Evolutionary conservation across 2,797 vertebrate genomes (phyloP), one percentile per base, ranked within the genome.

Genomic region (Catostomus latipinnis): DNA sequence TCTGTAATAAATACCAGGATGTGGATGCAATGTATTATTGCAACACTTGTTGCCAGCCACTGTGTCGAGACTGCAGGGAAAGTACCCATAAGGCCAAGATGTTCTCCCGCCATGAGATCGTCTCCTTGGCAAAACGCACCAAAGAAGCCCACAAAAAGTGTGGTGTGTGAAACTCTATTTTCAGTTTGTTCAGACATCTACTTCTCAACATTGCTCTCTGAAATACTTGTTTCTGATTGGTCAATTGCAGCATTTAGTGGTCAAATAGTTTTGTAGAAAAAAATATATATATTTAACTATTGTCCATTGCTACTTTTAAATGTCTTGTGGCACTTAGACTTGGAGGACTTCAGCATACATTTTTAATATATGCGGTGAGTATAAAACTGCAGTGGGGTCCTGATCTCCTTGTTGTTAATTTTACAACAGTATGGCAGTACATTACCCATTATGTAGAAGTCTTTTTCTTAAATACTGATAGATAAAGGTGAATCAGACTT

Each of bases 21-120:
- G 61, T 93, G 5, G 96, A 95, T 74, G 86, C 93, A 90, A 96
- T 96, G 91, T 97, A 93, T 87, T 98, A 95, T 93, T 98, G 97
- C 88, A 98, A 98, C 92, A 98, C 97, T n/a, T 98, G 97, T 8
- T 94, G 91, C 89, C 97, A 98, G 91, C 96, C 97, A 5, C 91
- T 98, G 77, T 98, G 97, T 0, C 83, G 90, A 16, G 88, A 93
- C 45, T 98, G 97, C 94, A 93, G 95, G 0, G 96, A 98, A 60
- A 92, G 94, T 81, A 98, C 97, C 1, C 98, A 98, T 88, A 95
- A 93, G 0, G 96, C 96, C 81, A 94, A 92, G 88, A 96, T 98
- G 96, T 99, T 98, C 70, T 85, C 96, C 82, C 90, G 95, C 83
- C 98, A 98, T 0, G 96, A 98, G 87, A 96, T 98, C 0, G 97